Conservation (phyloP, 2,113 vertebrate genomes). For the Tragelaphus imberbis region DNA sequence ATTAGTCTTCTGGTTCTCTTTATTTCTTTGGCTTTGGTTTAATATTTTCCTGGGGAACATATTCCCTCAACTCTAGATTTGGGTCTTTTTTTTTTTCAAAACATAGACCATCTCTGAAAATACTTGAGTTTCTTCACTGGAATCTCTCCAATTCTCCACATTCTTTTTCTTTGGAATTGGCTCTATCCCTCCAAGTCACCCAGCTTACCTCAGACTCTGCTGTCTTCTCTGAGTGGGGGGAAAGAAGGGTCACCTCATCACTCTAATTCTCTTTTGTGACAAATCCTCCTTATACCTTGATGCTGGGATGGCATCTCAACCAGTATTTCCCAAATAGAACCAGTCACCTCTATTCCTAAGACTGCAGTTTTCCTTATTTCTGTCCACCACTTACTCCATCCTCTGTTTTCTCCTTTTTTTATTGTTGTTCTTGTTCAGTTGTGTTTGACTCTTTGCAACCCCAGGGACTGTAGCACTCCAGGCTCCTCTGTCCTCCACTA, state of each 20-base stretch:
- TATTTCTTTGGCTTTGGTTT: not conserved
- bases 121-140: not conserved
- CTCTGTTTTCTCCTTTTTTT: not conserved
- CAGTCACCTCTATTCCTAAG: not conserved
- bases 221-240: not conserved
- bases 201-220: not conserved
- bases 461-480: not conserved
- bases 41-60: not conserved
- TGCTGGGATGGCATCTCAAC: not conserved
- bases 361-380: not conserved
- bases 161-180: not conserved
- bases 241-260: fast-evolving
- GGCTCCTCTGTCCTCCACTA: not conserved
- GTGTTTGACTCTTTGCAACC: not conserved
- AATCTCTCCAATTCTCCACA: not conserved
- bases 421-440: not conserved
- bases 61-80: not conserved
- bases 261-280: not conserved
- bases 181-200: not conserved
- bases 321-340: not conserved
- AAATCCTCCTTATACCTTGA: not conserved
- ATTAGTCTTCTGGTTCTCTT: not conserved
- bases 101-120: not conserved
- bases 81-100: not conserved
- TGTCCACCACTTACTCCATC: not conserved